Base-by-base conservation (phyloP, 2,113 vertebrate genomes). In the Apeltes quadracus region DNA sequence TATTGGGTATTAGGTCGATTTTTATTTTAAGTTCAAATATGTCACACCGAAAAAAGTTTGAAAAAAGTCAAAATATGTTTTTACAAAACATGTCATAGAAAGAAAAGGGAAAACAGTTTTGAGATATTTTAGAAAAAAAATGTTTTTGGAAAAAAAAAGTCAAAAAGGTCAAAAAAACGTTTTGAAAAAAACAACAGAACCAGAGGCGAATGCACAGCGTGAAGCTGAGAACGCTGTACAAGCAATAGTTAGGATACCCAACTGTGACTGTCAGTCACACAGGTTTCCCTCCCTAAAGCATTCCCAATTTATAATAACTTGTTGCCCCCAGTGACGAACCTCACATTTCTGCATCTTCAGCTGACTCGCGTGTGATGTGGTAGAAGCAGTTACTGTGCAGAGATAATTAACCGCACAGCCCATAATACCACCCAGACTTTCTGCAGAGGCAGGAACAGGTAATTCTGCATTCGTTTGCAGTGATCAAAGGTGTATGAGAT, bases 401-500 rank as follows among this genome's bases (percentile, higher is more conserved):
- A 70, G 53, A 77, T 87, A 87, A 90, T 91, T 80, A 78, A 59
- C 38, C 69, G 59, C 53, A 55, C 53, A 18, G 12, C 64, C 80
- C 56, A 62, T 8, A 59, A 41, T 54, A 71, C 55, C 16, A 53
- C 75, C 44, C 64, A 75, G 61, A 74, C 56, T 22, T 36, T 81
- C 55, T 75, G 25, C 50, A 70, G 38, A 84, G 58, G 59, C 43
- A 71, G 32, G 74, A 78, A 79, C 82, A 74, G 38, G 56, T 65
- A 54, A 69, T 77, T 85, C 80, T 77, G 34, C 78, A 63, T 84
- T 61, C 43, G 46, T 78, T 84, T 81, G 62, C 36, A 25, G 64
- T 79, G 79, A 91, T 91, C 84, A 87, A 89, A 91, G 80, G 56
- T 46, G 22, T 73, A 44, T 20, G 69, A 54, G 78, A 59, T 67